Evolutionary conservation across 2,113 vertebrate genomes (phyloP).

Genomic region (Indicator maculatus): DNA sequence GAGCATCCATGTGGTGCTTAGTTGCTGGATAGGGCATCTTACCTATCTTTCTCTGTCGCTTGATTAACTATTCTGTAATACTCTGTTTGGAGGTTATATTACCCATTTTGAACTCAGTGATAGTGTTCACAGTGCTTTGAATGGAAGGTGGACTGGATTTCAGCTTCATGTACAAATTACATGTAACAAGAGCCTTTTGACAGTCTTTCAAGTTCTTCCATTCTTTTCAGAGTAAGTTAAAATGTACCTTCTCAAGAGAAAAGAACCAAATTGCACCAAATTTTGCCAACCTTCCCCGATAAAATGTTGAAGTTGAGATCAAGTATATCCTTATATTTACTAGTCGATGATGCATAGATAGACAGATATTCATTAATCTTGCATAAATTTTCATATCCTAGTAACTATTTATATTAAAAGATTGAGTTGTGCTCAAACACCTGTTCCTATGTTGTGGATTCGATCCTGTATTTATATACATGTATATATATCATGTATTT

Average conservation of each 20-base stretch:
- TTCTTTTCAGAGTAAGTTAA: not conserved
- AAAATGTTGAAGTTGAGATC: not conserved
- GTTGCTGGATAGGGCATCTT: not conserved
- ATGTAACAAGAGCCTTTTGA: not conserved
- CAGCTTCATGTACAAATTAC: not conserved
- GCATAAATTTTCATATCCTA: not conserved
- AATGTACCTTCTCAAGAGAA: not conserved
- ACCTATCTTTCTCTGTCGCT: not conserved
- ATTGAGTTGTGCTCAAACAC: not conserved
- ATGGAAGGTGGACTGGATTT: conserved; percentile 1
- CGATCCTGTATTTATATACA: not conserved
- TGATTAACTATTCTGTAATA: not conserved
- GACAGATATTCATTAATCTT: not conserved
- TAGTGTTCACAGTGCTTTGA: not conserved
- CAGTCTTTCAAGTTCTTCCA: not conserved
- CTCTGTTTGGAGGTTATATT: not conserved
- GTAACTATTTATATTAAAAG: not conserved
- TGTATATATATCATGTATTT: not conserved
- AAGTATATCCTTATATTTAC: not conserved
- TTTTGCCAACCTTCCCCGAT: not conserved
- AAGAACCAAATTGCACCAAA: not conserved
- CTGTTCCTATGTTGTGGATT: not conserved
- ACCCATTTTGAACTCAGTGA: not conserved
- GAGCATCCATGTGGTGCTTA: not conserved
- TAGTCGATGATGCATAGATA: not conserved